Base-by-base conservation (phyloP, 2,888 invertebrate species). In the Pollenia labialis region DNA sequence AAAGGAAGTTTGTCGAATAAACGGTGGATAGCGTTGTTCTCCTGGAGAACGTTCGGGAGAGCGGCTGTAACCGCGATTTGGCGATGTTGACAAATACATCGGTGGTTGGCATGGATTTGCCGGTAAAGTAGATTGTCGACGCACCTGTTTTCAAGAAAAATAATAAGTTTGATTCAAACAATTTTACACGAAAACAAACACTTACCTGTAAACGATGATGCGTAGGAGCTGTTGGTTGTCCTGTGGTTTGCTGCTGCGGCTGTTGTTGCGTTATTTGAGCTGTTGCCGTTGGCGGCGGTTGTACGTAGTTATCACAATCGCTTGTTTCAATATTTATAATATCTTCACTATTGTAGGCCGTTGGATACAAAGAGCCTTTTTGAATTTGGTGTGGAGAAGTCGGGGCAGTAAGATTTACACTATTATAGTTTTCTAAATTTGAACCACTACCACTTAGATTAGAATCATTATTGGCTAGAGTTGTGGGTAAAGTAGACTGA, bases 11-110 rank as follows among this genome's bases (percentile, higher is more conserved):
- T 93, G 93, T 44, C 93, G 90, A 50, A 92, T 90, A 82, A 93
- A 93, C 3, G 93, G 93, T 16, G 93, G 92, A 90, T 92, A 93
- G 3, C 92, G 90, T 58, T 90, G 90, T 54, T 93, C 93, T 11
- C 91, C 92, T 8, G 92, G 92, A 16, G 91, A 91, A 14, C 93
- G 91, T 75, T 93, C 93, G 42, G 93, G 93, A 42, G 93, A 93
- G 54, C 93, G 91, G 80, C 92, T 93, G 74, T 92, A 93, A 46
- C 88, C 88, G 48, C 93, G 91, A 89, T 92, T 93, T 42, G 93
- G 93, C 18, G 93, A 93, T 7, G 93, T 93, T 66, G 93, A 93
- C 90, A 93, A 90, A 88, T 92, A 93, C n/a, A 92, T 91, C 76
- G 89, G 88, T 54, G 91, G 88, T 87, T 91, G 91, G 88, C 92